Base-by-base conservation (phyloP, 2,888 invertebrate species). In the Encarsia formosa region DNA sequence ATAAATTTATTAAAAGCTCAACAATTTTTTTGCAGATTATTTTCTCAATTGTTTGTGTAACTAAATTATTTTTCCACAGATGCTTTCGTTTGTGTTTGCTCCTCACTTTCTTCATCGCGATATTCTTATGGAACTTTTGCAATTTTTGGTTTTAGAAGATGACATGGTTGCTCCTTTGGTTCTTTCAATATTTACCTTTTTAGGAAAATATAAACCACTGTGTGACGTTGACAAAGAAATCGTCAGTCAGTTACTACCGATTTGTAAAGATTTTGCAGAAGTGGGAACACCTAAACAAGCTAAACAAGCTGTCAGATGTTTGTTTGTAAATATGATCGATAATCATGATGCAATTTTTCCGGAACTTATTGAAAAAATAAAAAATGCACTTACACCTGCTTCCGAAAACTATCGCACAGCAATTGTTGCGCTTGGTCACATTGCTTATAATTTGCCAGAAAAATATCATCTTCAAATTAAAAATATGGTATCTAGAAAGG, bases 201-300 rank as follows among this genome's bases (percentile, higher is more conserved):
- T 92, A 59, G 93, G 91, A 56, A 91, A 89, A 77, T 91, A 88
- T 68, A 84, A 87, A 65, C 88, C 91, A 48, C 77, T 93, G 35
- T 85, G 88, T 65, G 87, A 89, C 61, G 83, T 86, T 39, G 88
- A 88, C 57, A 86, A 88, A 0, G 77, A 82, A 34, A 76, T 91
- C 47, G 85, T 89, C 76, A 86, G 88, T 42, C 83, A 84, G 57
- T 75, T 97, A 69, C 85, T 91, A 26, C 90, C 91, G 2, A 81
- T 92, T 43, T 91, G 96, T 73, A 90, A 91, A 69, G 87, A 87
- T 47, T 87, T 94, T 70, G 90, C 93, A 0, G 86, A 90, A 65
- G 84, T 85, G 37, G 97, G 97, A 11, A 90, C 91, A 4, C 88
- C 92, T 1, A 95, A 95, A 74, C 96, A 97, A 75, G 94, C 96